Percentiles rank a stretch among this genome's conserved stretches.
phyloP scores from a whole-genome alignment of 2,797 vertebrate genomes.

The Thunnus albacares region DNA sequence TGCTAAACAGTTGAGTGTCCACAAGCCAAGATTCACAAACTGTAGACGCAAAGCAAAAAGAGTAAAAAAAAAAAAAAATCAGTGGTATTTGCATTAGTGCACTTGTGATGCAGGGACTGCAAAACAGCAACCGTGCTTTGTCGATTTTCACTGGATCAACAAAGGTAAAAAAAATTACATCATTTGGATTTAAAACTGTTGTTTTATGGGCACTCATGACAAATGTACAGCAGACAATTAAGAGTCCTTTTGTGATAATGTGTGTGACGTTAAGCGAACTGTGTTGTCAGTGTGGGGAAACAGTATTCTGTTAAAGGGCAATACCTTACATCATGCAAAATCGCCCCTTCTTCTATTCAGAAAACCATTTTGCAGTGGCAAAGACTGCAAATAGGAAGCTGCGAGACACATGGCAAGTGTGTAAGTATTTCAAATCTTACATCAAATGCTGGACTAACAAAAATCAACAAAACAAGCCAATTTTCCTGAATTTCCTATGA shows the following conservation, averaged over 20 bases:
- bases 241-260: not conserved
- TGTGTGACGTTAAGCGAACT: not conserved
- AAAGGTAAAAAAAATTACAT: not conserved
- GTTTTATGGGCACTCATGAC: not conserved
- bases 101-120: not conserved
- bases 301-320: too few relatives aligned
- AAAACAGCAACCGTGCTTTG: slow-evolving; percentile 15
- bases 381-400: slow-evolving; percentile 7
- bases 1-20: slow-evolving; percentile 66
- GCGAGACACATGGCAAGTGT: slow-evolving; percentile 7
- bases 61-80: slow-evolving; percentile 21
- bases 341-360: not conserved
- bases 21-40: slow-evolving; percentile 53
- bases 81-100: slow-evolving; percentile 4
- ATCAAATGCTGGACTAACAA: slow-evolving; percentile 22
- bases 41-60: slow-evolving; percentile 18
- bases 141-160: not conserved
- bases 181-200: not conserved
- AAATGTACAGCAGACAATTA: not conserved
- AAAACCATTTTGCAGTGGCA: not conserved
- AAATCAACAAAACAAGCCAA: slow-evolving; percentile 53
- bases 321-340: not conserved
- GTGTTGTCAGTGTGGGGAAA: not conserved
- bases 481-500: slow-evolving; percentile 43
- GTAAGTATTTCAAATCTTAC: slow-evolving; percentile 24